Evolutionary conservation across 2,797 vertebrate species (phyloP), one percentile per base, ranked within the genome.

Genomic region (Tadarida brasiliensis): DNA sequence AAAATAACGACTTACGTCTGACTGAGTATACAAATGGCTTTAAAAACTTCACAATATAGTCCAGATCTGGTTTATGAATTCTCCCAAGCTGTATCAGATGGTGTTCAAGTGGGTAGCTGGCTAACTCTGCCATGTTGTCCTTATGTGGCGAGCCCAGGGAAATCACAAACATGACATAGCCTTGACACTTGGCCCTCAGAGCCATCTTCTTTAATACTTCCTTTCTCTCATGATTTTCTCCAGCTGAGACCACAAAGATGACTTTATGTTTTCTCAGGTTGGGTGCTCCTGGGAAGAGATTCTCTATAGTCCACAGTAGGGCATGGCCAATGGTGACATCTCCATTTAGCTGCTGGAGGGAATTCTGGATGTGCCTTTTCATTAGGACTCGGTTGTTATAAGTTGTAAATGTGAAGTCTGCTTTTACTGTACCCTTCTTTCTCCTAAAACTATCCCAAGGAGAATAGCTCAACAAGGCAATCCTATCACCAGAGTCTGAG

Each of bases 31-130:
- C 57, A 87, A 98, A 98, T 20, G 97, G 95, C 61, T 97, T 97
- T 61, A 98, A 67, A 92, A 98, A 98, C 77, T 91, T 98, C 28
- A 96, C 77, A 51, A 97, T 92, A n/a, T 98, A 98, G 67, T 94
- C 95, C 94, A 98, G 91, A 56, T 98, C 96, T 56, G 98, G 94
- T 51, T 98, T 98, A 39, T 98, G 96, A 39, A 96, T 94, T 94
- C 92, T 97, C 30, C 98, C 98, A 39, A 98, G 97, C 15, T 98
- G 98, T 88, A 98, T 74, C 63, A 98, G 96, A 71, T 98, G 98
- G 12, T 98, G 98, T 10, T 98, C 98, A 16, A 88, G 76, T 14
- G 98, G 98, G 35, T 86, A 7, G 70, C 98, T 98, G 59, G 98
- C 95, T 47, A 98, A 63, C 10, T 98, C 96, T 19, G 94, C 97